Evolutionary conservation across 2,888 invertebrate genomes (phyloP).

Genomic region (Galeruca laticollis): DNA sequence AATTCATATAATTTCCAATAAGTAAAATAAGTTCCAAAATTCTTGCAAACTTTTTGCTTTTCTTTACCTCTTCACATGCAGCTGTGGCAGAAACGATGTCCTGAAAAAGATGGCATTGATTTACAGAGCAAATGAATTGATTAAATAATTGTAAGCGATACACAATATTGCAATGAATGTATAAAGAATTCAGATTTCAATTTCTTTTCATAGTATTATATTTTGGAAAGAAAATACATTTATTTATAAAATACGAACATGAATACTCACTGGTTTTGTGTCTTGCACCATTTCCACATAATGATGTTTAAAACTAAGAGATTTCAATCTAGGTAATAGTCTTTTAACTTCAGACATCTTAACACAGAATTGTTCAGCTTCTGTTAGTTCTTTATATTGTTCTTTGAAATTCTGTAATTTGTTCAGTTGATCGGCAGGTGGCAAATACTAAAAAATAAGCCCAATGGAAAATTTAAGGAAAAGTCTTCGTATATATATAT

Average conservation of each 20-base stretch:
- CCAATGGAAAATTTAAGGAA: background rate
- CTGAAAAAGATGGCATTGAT: constrained; percentile 62
- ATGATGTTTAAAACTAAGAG: constrained; percentile 89
- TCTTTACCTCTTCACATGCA: constrained; percentile 93
- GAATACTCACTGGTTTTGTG: constrained; percentile 82
- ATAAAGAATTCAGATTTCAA: too few species aligned
- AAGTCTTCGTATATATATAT: too few species aligned
- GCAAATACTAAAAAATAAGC: constrained; percentile 77
- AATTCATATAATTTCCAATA: constrained; percentile 97
- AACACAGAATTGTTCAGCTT: constrained; percentile 95
- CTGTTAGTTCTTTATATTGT: constrained; percentile 83
- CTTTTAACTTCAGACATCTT: constrained; percentile 91
- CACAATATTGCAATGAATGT: too few species aligned
- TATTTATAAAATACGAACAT: constrained; percentile 13
- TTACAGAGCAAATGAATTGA: constrained; percentile 18
- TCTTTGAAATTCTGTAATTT: constrained; percentile 85
- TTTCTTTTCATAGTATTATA: too few species aligned
- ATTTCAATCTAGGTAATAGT: constrained; percentile 86
- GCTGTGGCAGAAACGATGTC: constrained; percentile 95
- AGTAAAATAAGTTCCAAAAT: constrained; percentile 90
- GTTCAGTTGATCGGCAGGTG: constrained; percentile 90
- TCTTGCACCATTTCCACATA: constrained; percentile 89
- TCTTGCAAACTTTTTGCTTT: constrained; percentile 89
- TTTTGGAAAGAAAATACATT: too few species aligned
- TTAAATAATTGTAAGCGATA: too few species aligned